Percentiles rank a stretch among this genome's conserved stretches.
Conservation (phyloP, 2,797 vertebrate genomes). For the Clarias pachynema region DNA sequence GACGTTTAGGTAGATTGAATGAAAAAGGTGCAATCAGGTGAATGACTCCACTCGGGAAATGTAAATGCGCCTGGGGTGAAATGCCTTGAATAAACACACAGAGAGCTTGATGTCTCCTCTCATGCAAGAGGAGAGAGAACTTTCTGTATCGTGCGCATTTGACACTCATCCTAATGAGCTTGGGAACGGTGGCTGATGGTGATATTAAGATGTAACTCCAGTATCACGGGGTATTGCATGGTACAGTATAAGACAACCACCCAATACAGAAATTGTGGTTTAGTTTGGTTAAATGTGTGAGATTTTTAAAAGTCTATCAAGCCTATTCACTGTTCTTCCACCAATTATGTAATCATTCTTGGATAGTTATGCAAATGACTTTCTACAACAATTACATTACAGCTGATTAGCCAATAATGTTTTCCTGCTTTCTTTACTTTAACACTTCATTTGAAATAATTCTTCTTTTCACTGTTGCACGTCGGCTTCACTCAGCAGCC, state of each 20-base stretch:
- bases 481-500: not conserved
- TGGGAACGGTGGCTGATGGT: not conserved
- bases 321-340: not conserved
- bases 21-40: constrained; percentile 54
- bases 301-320: not conserved
- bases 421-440: not conserved
- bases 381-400: not conserved
- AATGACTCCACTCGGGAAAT: constrained; percentile 60
- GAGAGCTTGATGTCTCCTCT: constrained; percentile 40
- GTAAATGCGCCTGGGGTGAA: constrained; percentile 60
- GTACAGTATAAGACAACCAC: not conserved
- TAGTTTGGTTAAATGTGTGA: not conserved
- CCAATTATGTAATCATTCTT: not conserved
- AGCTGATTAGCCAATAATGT: not conserved
- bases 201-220: not conserved
- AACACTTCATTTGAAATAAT: not conserved
- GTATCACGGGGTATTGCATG: not conserved
- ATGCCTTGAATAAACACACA: constrained; percentile 57
- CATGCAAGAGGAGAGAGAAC: constrained; percentile 12
- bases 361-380: not conserved
- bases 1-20: constrained; percentile 48
- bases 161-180: not conserved
- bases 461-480: not conserved
- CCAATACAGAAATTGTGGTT: not conserved
- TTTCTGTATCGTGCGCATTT: not conserved